Evolutionary conservation across 2,888 invertebrate genomes (phyloP).

Genomic region (Erebia ligea): DNA sequence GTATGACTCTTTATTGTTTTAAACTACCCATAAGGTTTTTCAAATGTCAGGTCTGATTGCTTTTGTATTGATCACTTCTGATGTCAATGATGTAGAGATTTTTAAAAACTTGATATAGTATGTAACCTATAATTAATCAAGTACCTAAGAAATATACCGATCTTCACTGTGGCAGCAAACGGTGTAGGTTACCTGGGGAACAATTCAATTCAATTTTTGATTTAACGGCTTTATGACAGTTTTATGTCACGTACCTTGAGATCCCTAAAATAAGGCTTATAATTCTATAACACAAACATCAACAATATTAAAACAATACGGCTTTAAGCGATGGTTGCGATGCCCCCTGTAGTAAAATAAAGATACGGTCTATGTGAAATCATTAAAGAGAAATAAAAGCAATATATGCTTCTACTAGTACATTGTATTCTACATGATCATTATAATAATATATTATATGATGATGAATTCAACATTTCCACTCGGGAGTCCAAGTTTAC

Average conservation of each 20-base stretch:
- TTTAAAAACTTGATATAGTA: not conserved
- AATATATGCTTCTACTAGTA: constrained; percentile 1
- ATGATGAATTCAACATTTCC: constrained; percentile 27
- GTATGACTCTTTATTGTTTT: constrained; percentile 7
- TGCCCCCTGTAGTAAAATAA: too few species aligned
- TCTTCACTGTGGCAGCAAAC: not conserved
- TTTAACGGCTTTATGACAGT: too few species aligned
- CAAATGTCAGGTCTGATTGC: not conserved
- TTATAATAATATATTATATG: too few species aligned
- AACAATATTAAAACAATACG: too few species aligned
- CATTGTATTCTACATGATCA: constrained; percentile 4
- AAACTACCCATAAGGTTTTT: not conserved
- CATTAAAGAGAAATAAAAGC: not conserved
- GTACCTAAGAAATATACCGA: too few species aligned
- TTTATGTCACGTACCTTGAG: too few species aligned
- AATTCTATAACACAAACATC: too few species aligned
- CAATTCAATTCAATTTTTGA: too few species aligned
- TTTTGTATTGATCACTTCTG: constrained; percentile 10
- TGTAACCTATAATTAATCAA: too few species aligned
- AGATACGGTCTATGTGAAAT: too few species aligned
- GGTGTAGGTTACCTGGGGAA: not conserved
- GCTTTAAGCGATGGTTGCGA: too few species aligned
- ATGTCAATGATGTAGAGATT: not conserved
- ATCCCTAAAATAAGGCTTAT: too few species aligned
- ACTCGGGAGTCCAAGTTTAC: constrained; percentile 36